Percentiles rank a stretch among this genome's conserved stretches.
phyloP scores from a whole-genome alignment of 2,113 vertebrate species.

The Octodon degus region DNA sequence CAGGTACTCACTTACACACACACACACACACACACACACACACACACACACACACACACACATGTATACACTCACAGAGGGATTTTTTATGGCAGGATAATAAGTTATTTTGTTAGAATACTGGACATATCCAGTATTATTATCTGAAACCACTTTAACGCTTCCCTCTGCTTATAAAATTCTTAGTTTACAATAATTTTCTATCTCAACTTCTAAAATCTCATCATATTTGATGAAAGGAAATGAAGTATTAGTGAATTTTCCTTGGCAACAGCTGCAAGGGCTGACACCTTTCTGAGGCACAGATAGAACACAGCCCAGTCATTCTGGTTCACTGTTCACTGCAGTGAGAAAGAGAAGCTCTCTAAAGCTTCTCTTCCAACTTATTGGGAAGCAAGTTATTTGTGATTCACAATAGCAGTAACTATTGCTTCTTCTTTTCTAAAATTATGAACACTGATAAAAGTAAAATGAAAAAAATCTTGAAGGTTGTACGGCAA shows the following conservation, averaged over 20 bases:
- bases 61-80: not conserved
- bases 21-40: not conserved
- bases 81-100: not conserved
- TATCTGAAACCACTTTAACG: not conserved
- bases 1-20: not conserved
- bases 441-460: not conserved
- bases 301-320: not conserved
- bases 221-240: not conserved
- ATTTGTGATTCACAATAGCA: not conserved
- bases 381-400: not conserved
- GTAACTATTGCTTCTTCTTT: not conserved
- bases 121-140: not conserved
- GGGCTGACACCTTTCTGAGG: not conserved
- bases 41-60: not conserved
- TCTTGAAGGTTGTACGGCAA: not conserved
- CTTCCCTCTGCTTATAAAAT: not conserved
- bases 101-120: not conserved
- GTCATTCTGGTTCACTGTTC: not conserved
- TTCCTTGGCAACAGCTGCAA: not conserved
- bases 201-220: constrained; percentile 28
- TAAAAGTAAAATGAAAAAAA: not conserved
- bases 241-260: not conserved
- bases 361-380: not conserved
- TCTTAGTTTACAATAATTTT: not conserved
- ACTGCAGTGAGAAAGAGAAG: not conserved